Evolutionary conservation across 2,113 vertebrate species (phyloP), one percentile per base, ranked within the genome.

Genomic region (Corythaeola cristata): DNA sequence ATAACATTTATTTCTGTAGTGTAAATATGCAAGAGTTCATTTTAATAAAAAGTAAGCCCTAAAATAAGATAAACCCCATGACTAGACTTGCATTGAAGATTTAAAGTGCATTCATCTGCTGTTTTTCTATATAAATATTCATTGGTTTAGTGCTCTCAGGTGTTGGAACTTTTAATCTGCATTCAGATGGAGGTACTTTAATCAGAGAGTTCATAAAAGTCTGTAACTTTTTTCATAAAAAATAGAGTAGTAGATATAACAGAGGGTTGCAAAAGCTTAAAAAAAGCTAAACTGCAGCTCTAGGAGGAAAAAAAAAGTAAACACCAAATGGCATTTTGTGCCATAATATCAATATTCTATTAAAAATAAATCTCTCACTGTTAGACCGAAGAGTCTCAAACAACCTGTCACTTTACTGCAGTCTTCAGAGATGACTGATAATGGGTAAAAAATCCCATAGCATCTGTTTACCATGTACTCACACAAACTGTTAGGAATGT

Each of bases 11-110:
- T 98, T 98, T 98, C 97, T 97, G 98, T 98, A 98, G 97, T 98
- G 98, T 98, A 98, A 98, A 98, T 98, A 98, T 98, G 98, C 98
- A 98, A 98, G 97, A 97, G 97, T 98, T 98, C 98, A 98, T 98
- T 98, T 98, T 98, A 98, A 98, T 98, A 98, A 98, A 98, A 98
- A 98, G 97, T 97, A 98, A 98, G 97, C 97, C 98, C 97, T 98
- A 98, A 98, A 98, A 98, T 98, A 98, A 98, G 98, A 98, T 98
- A 98, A 98, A 98, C 98, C 98, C 97, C 98, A 98, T 98, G 98
- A 98, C 98, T 98, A 98, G 98, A 98, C 97, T 97, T 98, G 97
- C 98, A 98, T 97, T 98, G 98, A 98, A 98, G 98, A 98, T 98
- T 98, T 98, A 98, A 98, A 98, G 97, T 97, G 97, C 96, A 98